Evolutionary conservation across 2,888 invertebrate genomes (phyloP).

Genomic region (Himalopsyche tibetana): DNA sequence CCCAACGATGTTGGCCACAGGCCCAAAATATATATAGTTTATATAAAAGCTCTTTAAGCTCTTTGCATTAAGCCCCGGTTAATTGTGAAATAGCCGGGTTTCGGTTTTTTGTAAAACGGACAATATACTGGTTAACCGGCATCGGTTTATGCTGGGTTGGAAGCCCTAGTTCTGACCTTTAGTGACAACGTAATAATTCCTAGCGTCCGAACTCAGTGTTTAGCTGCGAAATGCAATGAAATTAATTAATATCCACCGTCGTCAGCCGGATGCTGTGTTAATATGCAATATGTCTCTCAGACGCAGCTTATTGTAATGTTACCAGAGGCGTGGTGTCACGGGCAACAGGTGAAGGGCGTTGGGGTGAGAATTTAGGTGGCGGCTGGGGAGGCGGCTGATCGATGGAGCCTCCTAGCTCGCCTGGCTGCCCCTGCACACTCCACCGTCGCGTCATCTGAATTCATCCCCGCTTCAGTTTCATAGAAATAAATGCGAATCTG

Average conservation of each 20-base stretch:
- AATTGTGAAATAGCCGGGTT: too few species aligned
- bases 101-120: too few species aligned
- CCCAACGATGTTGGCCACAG: too few species aligned
- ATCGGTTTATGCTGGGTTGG: too few species aligned
- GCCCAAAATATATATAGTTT: too few species aligned
- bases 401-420: constrained; percentile 65
- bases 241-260: not conserved
- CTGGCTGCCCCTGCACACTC: constrained; percentile 47
- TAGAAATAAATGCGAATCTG: not conserved
- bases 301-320: constrained; percentile 22
- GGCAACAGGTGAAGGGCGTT: constrained; percentile 67
- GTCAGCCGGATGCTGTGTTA: not conserved
- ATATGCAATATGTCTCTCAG: not conserved
- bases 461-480: constrained; percentile 7
- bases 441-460: constrained; percentile 43
- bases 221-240: too few species aligned
- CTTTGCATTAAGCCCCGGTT: too few species aligned
- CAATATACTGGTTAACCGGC: too few species aligned
- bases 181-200: too few species aligned
- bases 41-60: too few species aligned
- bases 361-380: constrained; percentile 36
- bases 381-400: constrained; percentile 53
- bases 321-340: constrained; percentile 60
- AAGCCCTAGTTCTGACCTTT: too few species aligned
- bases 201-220: too few species aligned